Evolutionary conservation across 2,888 invertebrate genomes (phyloP).

Genomic region (Rhamphomyia laevipes): DNA sequence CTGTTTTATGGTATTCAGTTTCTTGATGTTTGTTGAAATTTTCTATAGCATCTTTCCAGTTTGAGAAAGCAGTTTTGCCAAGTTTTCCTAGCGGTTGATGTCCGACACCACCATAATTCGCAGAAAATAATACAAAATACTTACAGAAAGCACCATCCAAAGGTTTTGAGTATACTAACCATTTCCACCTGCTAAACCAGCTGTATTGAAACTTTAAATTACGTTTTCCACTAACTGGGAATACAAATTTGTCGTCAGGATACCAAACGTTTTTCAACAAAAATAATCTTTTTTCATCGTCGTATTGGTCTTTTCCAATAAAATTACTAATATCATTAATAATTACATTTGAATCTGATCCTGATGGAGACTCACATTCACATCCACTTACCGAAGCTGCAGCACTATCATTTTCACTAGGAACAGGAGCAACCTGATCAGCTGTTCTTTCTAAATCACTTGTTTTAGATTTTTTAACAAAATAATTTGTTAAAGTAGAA

Average conservation of each 20-base stretch:
- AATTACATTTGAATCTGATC: neutral
- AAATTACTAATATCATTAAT: constrained; percentile 4
- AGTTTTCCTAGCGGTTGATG: constrained; percentile 4
- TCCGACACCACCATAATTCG: constrained; percentile 2
- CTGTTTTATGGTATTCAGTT: constrained; percentile 4
- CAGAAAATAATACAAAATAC: constrained; percentile 4
- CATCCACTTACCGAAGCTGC: too few species aligned
- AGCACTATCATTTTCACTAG: too few species aligned
- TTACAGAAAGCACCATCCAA: constrained; percentile 3
- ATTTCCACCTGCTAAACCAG: constrained; percentile 2
- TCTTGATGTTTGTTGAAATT: constrained; percentile 6
- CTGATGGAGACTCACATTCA: too few species aligned
- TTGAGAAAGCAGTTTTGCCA: neutral
- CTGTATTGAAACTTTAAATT: constrained; percentile 1
- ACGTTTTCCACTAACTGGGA: neutral
- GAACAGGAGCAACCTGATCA: too few species aligned
- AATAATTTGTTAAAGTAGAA: too few species aligned
- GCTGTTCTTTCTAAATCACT: too few species aligned
- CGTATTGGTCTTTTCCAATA: neutral
- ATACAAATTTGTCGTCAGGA: constrained; percentile 1
- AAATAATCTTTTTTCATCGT: constrained; percentile 3
- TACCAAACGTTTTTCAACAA: constrained; percentile 2
- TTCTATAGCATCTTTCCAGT: constrained; percentile 6
- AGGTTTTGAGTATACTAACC: constrained; percentile 4
- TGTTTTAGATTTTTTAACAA: too few species aligned